Conservation (phyloP, 2,888 invertebrate species). For the Sycophila texana region DNA sequence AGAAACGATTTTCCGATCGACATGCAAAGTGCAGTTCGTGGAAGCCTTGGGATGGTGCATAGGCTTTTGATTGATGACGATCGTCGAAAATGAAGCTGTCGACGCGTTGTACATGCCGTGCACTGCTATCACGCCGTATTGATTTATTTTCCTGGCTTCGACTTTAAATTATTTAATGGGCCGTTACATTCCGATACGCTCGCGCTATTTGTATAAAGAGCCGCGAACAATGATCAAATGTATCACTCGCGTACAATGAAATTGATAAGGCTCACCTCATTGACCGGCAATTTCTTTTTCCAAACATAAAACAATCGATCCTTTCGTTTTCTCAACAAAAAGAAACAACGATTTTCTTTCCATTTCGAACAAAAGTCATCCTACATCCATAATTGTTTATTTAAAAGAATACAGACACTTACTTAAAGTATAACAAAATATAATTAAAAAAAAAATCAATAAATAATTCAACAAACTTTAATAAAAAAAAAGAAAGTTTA, state of each 20-base stretch:
- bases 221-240: not conserved
- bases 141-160: constrained; percentile 8
- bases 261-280: not conserved
- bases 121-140: constrained; percentile 6
- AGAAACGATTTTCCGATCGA: not conserved
- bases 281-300: not conserved
- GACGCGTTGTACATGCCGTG: not conserved
- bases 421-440: not conserved
- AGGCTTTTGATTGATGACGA: not conserved
- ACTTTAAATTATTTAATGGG: constrained; percentile 22
- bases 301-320: not conserved
- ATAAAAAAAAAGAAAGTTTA: no score
- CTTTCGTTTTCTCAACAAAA: no score
- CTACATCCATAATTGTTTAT: no score
- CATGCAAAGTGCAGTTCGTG: no score
- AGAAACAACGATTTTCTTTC: no score
- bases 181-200: not conserved
- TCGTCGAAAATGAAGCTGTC: constrained; percentile 4
- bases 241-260: no score
- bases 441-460: not conserved
- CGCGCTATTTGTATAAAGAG: not conserved
- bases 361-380: no score
- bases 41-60: not conserved
- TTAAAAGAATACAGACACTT: no score
- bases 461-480: not conserved